Evolutionary conservation across 2,797 vertebrate species (phyloP).

Genomic region (Notolabrus celidotus): DNA sequence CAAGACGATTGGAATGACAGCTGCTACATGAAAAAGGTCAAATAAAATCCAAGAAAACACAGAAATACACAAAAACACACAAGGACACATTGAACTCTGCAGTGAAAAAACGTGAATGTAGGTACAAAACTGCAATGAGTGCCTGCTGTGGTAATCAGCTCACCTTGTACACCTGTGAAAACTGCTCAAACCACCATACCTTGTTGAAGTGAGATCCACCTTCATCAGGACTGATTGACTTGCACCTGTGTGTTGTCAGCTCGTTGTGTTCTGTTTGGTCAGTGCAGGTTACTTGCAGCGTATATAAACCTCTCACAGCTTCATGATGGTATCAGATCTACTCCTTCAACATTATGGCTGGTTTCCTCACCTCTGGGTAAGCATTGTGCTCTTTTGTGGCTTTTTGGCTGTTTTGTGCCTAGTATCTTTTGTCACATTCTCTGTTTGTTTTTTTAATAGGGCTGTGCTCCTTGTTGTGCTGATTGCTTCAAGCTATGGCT

Average conservation of each 20-base stretch:
- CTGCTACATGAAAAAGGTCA: too few relatives aligned
- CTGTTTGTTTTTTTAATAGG: conserved; percentile 6
- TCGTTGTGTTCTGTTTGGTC: conserved; percentile 37
- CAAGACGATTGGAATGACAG: too few relatives aligned
- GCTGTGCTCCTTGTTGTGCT: conserved; percentile 43
- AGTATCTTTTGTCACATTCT: neutral
- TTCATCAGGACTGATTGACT: conserved; percentile 6
- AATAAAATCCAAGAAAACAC: too few relatives aligned
- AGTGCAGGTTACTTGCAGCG: conserved; percentile 3
- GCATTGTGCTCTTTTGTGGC: rapidly evolving
- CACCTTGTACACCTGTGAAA: neutral
- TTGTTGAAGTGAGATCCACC: neutral
- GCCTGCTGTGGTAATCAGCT: rapidly evolving
- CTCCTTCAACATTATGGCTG: conserved; percentile 27
- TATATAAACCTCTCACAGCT: conserved; percentile 7
- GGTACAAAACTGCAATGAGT: too few relatives aligned
- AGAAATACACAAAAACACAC: too few relatives aligned
- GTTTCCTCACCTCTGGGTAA: conserved; percentile 18
- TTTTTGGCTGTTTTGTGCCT: rapidly evolving
- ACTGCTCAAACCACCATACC: neutral
- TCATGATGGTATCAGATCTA: neutral
- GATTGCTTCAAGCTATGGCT: conserved; percentile 10
- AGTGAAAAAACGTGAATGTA: too few relatives aligned
- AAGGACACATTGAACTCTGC: too few relatives aligned
- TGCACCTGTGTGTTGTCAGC: conserved; percentile 37